Evolutionary conservation across 1,140 invertebrate species (phyloP), one percentile per base, ranked within the genome.

Genomic region (Lucilia sericata): DNA sequence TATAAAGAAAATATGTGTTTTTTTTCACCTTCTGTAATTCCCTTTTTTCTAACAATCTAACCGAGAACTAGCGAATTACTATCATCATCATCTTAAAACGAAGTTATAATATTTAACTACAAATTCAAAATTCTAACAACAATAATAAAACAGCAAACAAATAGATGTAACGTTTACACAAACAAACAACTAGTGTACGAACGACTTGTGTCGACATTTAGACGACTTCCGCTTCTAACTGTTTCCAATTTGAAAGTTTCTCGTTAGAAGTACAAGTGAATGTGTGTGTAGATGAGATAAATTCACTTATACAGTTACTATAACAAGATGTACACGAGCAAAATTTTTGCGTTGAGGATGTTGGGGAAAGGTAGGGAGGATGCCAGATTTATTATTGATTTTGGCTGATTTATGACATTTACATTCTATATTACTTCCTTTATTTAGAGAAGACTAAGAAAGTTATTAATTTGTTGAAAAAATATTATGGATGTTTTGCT

Each of bases 161-260:
- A 42, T 42, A 78, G 17, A n/a, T 30, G 42, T n/a, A 17, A 78
- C 17, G 10, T 0, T n/a, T n/a, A 47, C 34, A 47, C 34, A 78
- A 5, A 42, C 75, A 49, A 42, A 51, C 12, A 51, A 51, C 76
- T 25, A 70, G 49, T 25, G 19, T n/a, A 80, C 25, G n/a, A 80
- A 80, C 76, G 76, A 80, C 76, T 80, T 80, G 76, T 80, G 76
- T 80, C 76, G 76, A 80, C 76, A 80, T 80, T 80, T 51, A 80
- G 76, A 80, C 76, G 76, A 80, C 76, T 80, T 80, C 76, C 76
- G 76, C 76, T 80, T 80, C 51, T 80, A 80, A 80, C 76, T 80
- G 76, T 80, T 80, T 49, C 76, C 76, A 80, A 51, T 80, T 80
- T 80, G 13, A 55, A 55, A 55, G 42, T 42, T 42, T 55, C 8